Evolutionary conservation across 2,113 vertebrate species (phyloP), one percentile per base, ranked within the genome.

Genomic region (Rhinolophus sinicus): DNA sequence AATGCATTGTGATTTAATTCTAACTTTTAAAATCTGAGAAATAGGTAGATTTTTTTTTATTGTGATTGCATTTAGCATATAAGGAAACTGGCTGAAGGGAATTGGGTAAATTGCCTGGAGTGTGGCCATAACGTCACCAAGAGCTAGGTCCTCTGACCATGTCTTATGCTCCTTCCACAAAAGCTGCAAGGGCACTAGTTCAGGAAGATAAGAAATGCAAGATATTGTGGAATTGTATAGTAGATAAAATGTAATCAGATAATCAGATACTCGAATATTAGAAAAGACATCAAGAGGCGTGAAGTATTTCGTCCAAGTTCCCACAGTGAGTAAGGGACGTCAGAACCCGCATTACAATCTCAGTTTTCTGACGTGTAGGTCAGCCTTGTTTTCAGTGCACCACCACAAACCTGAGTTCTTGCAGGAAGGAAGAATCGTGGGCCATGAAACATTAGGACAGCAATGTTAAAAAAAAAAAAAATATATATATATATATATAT

Each of bases 361-460:
- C 76, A 30, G 58, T 64, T 82, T 89, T 75, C n/a, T 83, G 58
- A 70, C 50, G 70, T 92, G 87, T 40, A 76, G 84, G 40, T 81
- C 72, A 64, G 3, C 64, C 65, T 35, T 47, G 70, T 90, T 92
- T 69, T 82, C 69, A 78, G 28, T 38, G 13, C 5, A 26, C 21
- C 62, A 64, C 22, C 33, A 62, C 73, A 88, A 35, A 73, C 60
- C 44, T 70, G 21, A 5, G 6, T 56, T 30, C 62, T 77, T 87
- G 19, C 87, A 80, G 92, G 56, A 97, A 80, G 92, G 56, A 97
- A 92, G 72, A 88, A 83, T 98, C 95, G 60, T 91, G 77, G 80
- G 24, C 47, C 44, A 19, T 33, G 94, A 75, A 81, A 93, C 11
- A 0, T 65, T 93, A 96, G 95, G 89, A 95, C 89, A 93, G 89